Evolutionary conservation across 1,140 invertebrate species (phyloP), one percentile per base, ranked within the genome.

Genomic region (Drosophila subobscura): DNA sequence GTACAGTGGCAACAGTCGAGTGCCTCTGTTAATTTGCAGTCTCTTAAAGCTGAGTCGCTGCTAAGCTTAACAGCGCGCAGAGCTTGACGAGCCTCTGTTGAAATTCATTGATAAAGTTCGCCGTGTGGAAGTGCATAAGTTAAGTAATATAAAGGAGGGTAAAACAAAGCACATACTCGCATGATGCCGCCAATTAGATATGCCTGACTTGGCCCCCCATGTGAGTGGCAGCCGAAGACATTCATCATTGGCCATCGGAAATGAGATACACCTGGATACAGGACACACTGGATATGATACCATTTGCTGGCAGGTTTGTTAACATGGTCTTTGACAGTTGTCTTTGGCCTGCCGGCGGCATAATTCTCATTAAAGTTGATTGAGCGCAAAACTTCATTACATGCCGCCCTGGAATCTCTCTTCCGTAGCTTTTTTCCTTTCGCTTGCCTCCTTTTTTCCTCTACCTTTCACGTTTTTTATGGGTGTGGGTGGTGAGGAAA

Each of bases 381-480:
- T 88, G 83, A 89, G 84, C 83, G 83, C 72, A 79, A 86, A 86
- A 86, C 81, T 86, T 86, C 81, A 86, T 86, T 86, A 73, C 81
- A 77, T 53, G 46, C 47, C 50, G 45, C 41, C 56, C 46, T 53
- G 53, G 65, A 37, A 61, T 54, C 58, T 47, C 47, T 6, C 42
- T 57, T 63, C 22, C 7, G 7, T 20, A 67, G 50, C 4, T 68
- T 45, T 45, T 16, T 33, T 25, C 42, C 51, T 46, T 52, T 41
- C 29, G 6, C n/a, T 3, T 33, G 42, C 23, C 14, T 57, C 44
- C 29, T 46, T 23, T 52, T n/a, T 1, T 42, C 37, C 52, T 23
- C 49, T 37, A n/a, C 42, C 7, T 16, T 5, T 25, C 4, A 8
- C 12, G 27, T 3, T 51, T 60, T 61, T 45, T 20, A 1, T 61